These are phyloP conservation scores for Drosophila quadrilineata DNA, from an alignment of 1,140 invertebrate species.

Conservation along the genomic window DNA sequence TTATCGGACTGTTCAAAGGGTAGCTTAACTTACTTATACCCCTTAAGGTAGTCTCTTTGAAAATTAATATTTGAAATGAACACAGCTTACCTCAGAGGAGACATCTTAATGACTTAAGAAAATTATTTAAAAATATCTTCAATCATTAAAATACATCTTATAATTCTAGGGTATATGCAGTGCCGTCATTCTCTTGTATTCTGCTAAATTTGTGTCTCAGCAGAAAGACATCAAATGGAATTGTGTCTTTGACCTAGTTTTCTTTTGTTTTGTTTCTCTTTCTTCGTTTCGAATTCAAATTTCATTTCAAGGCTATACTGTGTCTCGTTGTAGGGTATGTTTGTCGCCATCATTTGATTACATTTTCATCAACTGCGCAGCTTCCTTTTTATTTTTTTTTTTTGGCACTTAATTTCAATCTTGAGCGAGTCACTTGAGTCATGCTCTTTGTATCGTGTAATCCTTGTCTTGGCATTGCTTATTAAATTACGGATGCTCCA, in stretches of 20 bases:
- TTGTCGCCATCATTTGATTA: conserved; percentile 9
- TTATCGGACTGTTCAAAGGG: not conserved
- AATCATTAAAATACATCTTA: no score
- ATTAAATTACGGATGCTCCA: conserved; percentile 62
- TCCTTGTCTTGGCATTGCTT: conserved; percentile 48
- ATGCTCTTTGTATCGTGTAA: conserved; percentile 54
- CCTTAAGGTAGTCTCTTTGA: not conserved
- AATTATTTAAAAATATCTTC: no score
- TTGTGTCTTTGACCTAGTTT: no score
- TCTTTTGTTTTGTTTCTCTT: no score
- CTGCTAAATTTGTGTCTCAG: no score
- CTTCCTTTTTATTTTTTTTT: conserved; percentile 22
- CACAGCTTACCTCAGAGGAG: not conserved
- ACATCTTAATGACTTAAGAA: no score
- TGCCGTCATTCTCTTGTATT: no score
- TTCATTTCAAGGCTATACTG: not conserved
- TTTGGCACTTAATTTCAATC: conserved; percentile 66
- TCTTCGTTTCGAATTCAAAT: no score
- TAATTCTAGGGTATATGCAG: no score
- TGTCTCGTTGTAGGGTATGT: not conserved
- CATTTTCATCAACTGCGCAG: no score
- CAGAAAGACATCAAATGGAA: no score
- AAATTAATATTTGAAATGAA: not conserved
- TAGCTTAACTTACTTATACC: conserved; percentile 22
- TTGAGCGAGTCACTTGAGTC: conserved; percentile 30